Base-by-base conservation (phyloP, 2,797 vertebrate species). In the Muraenolepis orangiensis region DNA sequence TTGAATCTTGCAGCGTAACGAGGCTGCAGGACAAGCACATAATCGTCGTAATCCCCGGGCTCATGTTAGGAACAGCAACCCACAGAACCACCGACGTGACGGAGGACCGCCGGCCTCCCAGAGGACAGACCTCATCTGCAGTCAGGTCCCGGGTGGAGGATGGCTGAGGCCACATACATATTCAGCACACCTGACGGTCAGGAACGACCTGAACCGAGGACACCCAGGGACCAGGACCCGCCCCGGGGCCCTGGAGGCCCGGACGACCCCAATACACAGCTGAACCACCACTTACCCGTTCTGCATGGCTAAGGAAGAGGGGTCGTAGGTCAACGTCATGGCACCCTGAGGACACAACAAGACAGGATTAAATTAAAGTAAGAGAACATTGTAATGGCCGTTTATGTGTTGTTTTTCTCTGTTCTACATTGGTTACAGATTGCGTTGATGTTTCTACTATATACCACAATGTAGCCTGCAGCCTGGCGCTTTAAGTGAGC, bases 291-390 rank as follows among this genome's bases (percentile, higher is more conserved):
- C 93, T 86, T 94, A 99, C 98, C 98, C 97, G 69, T 98, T 99
- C 89, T 99, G 98, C 91, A 99, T 91, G 91, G 96, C 95, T 89
- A 96, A 94, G 86, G 96, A 95, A 77, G 95, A 95, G 76, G 97
- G 97, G 93, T 99, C 98, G 77, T 99, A 99, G 5, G 96, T 97
- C 70, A 99, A 94, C 81, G 98, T 98, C 96, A 99, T 99, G 76
- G 96, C 95, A 82, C 97, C 96, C 98, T 99, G 84, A 32, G 5
- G 34, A 28, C 67, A 84, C 69, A 75, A 78, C 69, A 26, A 34
- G 23, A 57, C 20, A n/a, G 51, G 23, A 23, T 57, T 57, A 0
- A n/a, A 57, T 57, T 23, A n/a, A n/a, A n/a, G 6, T 8, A 57
- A 1, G 23, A 57, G 12, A 57, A 20, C 10, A 57, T 18, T 46